Evolutionary conservation across 2,888 invertebrate species (phyloP).

Genomic region (Drosophila cognata): DNA sequence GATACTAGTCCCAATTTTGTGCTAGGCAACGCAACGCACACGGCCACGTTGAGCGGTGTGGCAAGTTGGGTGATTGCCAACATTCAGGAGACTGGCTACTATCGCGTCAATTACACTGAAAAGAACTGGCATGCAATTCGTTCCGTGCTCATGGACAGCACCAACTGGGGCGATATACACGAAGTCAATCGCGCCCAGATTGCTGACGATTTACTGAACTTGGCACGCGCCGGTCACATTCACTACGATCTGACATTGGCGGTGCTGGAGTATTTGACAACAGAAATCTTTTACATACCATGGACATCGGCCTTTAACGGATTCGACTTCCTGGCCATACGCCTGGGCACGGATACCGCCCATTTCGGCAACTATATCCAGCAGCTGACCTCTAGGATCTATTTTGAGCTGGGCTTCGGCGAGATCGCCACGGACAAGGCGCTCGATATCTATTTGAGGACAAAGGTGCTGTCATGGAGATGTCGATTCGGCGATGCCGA

Average conservation of each 20-base stretch:
- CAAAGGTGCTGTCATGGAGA: constrained; percentile 87
- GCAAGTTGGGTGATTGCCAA: constrained; percentile 81
- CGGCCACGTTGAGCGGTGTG: constrained; percentile 3
- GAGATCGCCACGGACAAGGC: constrained; percentile 85
- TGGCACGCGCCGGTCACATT: constrained; percentile 88
- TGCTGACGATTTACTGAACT: constrained; percentile 91
- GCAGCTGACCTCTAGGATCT: constrained; percentile 85
- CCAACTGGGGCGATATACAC: constrained; percentile 86
- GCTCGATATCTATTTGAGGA: constrained; percentile 87
- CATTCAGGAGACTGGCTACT: constrained; percentile 85
- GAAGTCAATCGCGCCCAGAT: constrained; percentile 91
- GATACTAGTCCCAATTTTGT: constrained; percentile 71
- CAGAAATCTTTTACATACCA: constrained; percentile 90
- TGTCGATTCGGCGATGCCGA: constrained; percentile 88
- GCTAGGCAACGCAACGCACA: constrained; percentile 15
- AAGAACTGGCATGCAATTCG: constrained; percentile 87
- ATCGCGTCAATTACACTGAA: constrained; percentile 90
- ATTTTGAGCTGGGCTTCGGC: constrained; percentile 86
- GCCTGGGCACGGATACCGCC: constrained; percentile 72
- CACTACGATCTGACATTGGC: constrained; percentile 88
- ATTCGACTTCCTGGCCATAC: constrained; percentile 83
- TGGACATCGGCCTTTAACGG: constrained; percentile 89
- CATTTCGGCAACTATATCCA: constrained; percentile 85
- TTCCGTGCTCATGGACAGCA: constrained; percentile 17
- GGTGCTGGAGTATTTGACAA: constrained; percentile 89